Conservation (phyloP, 1,140 invertebrate species). For the Acarapis woodi region DNA sequence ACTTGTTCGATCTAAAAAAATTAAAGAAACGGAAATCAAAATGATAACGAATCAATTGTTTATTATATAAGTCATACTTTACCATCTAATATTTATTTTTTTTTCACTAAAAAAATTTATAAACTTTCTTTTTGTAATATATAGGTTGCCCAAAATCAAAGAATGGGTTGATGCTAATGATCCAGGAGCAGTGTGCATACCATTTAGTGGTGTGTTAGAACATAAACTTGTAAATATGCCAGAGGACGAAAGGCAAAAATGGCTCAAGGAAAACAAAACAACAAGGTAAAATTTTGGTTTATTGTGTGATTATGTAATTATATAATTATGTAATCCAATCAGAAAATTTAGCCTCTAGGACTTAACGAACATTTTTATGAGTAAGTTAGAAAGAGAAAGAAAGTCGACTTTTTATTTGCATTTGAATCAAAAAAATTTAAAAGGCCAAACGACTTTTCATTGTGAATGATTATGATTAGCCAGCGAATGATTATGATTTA, state of each 20-base stretch:
- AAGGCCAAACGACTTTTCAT: too few relatives aligned
- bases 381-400: background rate
- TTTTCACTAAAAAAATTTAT: too few relatives aligned
- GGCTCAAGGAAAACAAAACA: constrained; percentile 41
- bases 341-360: background rate
- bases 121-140: too few relatives aligned
- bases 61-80: too few relatives aligned
- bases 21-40: too few relatives aligned
- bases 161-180: constrained; percentile 97
- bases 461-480: too few relatives aligned
- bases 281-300: constrained; percentile 30
- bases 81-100: too few relatives aligned
- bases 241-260: constrained; percentile 39
- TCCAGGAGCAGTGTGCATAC: constrained; percentile 63
- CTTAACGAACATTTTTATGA: background rate
- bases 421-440: too few relatives aligned
- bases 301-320: background rate
- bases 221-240: constrained; percentile 55
- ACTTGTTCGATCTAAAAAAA: too few relatives aligned
- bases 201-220: constrained; percentile 80
- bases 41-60: too few relatives aligned
- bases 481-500: too few relatives aligned
- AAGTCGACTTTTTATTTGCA: too few relatives aligned
- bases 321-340: background rate
- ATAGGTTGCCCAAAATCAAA: constrained; percentile 84